These are phyloP conservation scores for Polia nebulosa DNA, from an alignment of 2,888 invertebrate genomes.

Conservation along the genomic window DNA sequence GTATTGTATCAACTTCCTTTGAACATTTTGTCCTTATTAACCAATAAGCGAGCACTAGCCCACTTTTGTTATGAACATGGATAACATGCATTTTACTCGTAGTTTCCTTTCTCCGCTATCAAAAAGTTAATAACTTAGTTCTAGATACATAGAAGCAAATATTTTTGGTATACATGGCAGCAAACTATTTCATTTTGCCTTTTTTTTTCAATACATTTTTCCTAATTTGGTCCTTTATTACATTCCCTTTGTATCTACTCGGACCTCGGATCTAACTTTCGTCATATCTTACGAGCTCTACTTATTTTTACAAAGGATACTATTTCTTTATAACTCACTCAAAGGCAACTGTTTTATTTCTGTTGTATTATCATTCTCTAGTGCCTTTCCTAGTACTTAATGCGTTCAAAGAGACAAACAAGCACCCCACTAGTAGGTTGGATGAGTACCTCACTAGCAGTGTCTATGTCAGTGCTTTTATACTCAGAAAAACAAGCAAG, in stretches of 20 bases:
- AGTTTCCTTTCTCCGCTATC: neutral
- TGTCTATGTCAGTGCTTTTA: slow-evolving; percentile 9
- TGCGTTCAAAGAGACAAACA: slow-evolving; percentile 8
- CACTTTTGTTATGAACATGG: slow-evolving; percentile 11
- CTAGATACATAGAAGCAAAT: slow-evolving; percentile 5
- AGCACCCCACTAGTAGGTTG: neutral
- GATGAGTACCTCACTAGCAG: slow-evolving; percentile 14
- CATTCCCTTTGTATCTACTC: neutral
- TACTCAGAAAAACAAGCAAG: slow-evolving; percentile 20
- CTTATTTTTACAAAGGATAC: neutral
- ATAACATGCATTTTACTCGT: too few species aligned
- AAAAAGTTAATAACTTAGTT: slow-evolving; percentile 16
- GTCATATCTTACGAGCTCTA: slow-evolving; percentile 3
- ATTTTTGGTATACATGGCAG: neutral
- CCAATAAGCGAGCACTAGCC: slow-evolving; percentile 2
- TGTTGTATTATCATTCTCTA: slow-evolving; percentile 12
- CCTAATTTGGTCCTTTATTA: neutral
- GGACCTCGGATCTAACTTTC: slow-evolving; percentile 1
- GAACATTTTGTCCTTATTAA: slow-evolving; percentile 41
- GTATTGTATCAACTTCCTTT: slow-evolving; percentile 12
- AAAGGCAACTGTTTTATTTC: slow-evolving; percentile 1
- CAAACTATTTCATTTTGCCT: neutral
- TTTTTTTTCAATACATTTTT: slow-evolving; percentile 1
- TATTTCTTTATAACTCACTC: neutral
- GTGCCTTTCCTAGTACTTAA: neutral